Base-by-base conservation (phyloP, 2,888 invertebrate species). In the Celastrina argiolus region DNA sequence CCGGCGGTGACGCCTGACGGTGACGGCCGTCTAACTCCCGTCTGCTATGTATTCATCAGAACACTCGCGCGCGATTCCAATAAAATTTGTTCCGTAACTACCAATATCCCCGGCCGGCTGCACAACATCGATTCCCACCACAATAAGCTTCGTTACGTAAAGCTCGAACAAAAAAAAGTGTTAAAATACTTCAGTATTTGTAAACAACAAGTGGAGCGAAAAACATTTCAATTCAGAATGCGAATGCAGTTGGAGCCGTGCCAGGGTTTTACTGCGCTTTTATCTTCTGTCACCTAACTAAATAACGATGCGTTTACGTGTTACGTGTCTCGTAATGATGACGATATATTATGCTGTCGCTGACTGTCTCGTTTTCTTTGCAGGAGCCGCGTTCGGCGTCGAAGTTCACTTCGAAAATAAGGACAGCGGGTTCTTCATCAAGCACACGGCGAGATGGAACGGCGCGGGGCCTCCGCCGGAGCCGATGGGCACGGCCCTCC, bases 391-490 rank as follows among this genome's bases (percentile, higher is more conserved):
- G 79, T 86, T 92, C 74, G 93, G 94, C 74, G 96, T 97, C 75
- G 97, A 97, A 92, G 97, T 97, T 77, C 97, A 97, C 85, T 97
- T 97, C 84, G 97, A 97, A 90, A 96, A 96, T 83, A 96, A 97
- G 79, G 97, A 97, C 83, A 97, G 97, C 75, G 97, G 97, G 63
- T 97, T 97, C 91, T 97, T 97, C 85, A 89, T 97, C 77, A 96
- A 96, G 84, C 97, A 97, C 82, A 94, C 95, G 70, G 94, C 95
- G 14, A 92, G 95, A 79, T 96, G 95, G 87, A 94, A 94, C 75
- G 94, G 92, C 36, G 84, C 90, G 5, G 91, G 92, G 0, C 88
- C 91, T 36, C 88, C 86, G 16, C 87, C 85, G 42, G 87, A 90
- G 74, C 86, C 88, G 7, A 81, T 87, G 83, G 88, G 88, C 45